Percentiles rank a stretch among this genome's conserved stretches.
Evolutionary conservation across 2,797 vertebrate genomes (phyloP).

Genomic region (Urocyon cinereoargenteus): DNA sequence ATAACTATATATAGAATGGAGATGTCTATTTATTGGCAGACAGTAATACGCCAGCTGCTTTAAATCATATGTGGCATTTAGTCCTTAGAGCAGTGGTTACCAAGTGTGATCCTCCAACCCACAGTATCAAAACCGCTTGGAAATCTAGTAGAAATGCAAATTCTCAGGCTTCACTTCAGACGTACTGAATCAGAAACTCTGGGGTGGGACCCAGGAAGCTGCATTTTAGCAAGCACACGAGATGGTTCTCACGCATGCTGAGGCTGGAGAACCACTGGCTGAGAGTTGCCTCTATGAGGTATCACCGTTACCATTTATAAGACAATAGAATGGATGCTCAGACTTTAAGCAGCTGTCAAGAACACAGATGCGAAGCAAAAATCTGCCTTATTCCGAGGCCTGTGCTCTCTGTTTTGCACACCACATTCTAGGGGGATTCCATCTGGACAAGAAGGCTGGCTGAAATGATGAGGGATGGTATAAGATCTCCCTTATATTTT

Average conservation of each 20-base stretch:
- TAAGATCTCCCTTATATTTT: background rate
- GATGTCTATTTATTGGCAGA: background rate
- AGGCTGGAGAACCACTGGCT: too few species aligned
- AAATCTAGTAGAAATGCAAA: background rate
- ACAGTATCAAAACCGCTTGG: background rate
- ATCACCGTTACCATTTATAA: background rate
- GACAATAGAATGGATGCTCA: background rate
- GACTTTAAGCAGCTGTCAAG: background rate
- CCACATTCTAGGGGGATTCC: too few species aligned
- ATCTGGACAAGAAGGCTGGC: background rate
- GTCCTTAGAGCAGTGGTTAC: background rate
- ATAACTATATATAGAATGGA: accelerated
- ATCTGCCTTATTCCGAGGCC: background rate
- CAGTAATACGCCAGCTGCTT: background rate
- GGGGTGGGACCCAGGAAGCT: background rate
- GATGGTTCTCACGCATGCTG: accelerated
- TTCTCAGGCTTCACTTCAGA: background rate
- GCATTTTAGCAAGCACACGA: background rate
- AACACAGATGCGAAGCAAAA: background rate
- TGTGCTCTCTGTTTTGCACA: background rate
- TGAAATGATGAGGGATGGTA: background rate
- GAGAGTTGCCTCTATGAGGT: background rate
- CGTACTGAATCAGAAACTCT: background rate
- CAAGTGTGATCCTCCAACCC: background rate
- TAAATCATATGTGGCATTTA: background rate